Conservation (phyloP, 2,888 invertebrate species). For the Enchytraeus crypticus region DNA sequence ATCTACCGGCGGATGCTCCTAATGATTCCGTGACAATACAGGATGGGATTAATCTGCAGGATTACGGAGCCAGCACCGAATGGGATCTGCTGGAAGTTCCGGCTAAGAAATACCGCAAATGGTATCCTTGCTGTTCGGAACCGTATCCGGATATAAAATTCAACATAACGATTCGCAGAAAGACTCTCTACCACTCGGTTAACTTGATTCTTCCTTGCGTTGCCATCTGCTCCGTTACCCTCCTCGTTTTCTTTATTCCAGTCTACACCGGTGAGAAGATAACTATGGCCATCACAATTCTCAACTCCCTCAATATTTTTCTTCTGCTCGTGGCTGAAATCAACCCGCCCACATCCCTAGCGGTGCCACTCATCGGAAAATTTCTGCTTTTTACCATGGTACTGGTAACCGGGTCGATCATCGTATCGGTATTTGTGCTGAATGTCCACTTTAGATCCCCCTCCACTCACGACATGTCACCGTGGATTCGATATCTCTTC, state of each 20-base stretch:
- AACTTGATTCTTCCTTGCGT: conserved; percentile 94
- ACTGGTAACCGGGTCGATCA: conserved; percentile 89
- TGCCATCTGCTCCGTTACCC: conserved; percentile 88
- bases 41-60: conserved; percentile 45
- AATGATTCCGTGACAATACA: conserved; percentile 28
- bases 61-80: conserved; percentile 46
- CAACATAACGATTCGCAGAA: conserved; percentile 48
- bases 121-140: conserved; percentile 52
- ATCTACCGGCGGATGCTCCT: conserved; percentile 8
- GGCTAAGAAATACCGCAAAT: conserved; percentile 50
- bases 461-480: conserved; percentile 94
- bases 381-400: conserved; percentile 97
- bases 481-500: conserved; percentile 90
- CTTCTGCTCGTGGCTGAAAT: conserved; percentile 95
- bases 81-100: conserved; percentile 58
- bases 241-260: conserved; percentile 91
- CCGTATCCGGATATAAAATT: conserved; percentile 50
- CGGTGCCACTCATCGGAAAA: conserved; percentile 86
- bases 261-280: conserved; percentile 98
- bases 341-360: conserved; percentile 93
- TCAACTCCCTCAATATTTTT: conserved; percentile 98
- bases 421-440: conserved; percentile 90
- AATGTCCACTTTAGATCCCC: conserved; percentile 96
- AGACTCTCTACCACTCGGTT: conserved; percentile 85
- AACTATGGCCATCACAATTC: conserved; percentile 86